Evolutionary conservation across 2,797 vertebrate genomes (phyloP).

Genomic region (Arrhamphus sclerolepis): DNA sequence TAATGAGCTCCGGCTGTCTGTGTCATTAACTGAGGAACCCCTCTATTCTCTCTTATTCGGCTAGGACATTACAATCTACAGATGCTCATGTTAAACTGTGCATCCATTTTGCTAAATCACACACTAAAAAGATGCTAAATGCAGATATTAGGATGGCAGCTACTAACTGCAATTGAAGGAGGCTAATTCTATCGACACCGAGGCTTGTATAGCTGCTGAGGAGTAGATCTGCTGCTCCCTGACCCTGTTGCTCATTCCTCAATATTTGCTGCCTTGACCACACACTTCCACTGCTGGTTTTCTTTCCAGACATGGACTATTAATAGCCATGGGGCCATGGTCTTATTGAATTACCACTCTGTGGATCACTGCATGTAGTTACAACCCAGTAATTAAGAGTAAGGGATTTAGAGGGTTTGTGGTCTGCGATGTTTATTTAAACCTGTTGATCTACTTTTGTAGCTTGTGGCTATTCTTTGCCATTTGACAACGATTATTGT

Average conservation of each 20-base stretch:
- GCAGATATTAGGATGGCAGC: slow-evolving; percentile 6
- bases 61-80: slow-evolving; percentile 20
- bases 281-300: slow-evolving; percentile 39
- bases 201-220: slow-evolving; percentile 34
- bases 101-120: not conserved
- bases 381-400: slow-evolving; percentile 70
- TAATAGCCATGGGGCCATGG: slow-evolving; percentile 71
- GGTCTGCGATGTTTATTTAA: slow-evolving; percentile 53
- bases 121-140: not conserved
- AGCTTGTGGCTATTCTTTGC: not conserved
- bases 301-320: slow-evolving; percentile 66
- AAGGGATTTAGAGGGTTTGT: slow-evolving; percentile 61
- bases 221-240: slow-evolving; percentile 23
- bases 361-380: slow-evolving; percentile 58
- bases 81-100: not conserved
- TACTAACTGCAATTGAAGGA: slow-evolving; percentile 22
- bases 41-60: slow-evolving; percentile 50
- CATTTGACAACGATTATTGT: slow-evolving; percentile 2
- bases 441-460: slow-evolving; percentile 54
- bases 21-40: slow-evolving; percentile 60
- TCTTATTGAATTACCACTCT: slow-evolving; percentile 76
- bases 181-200: slow-evolving; percentile 48
- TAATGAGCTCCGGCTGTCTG: slow-evolving; percentile 64
- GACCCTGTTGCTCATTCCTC: not conserved
- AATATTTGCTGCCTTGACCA: not conserved